Percentiles rank a stretch among this genome's conserved stretches.
phyloP scores from a whole-genome alignment of 2,113 vertebrate genomes.

The Lagopus leucura region DNA sequence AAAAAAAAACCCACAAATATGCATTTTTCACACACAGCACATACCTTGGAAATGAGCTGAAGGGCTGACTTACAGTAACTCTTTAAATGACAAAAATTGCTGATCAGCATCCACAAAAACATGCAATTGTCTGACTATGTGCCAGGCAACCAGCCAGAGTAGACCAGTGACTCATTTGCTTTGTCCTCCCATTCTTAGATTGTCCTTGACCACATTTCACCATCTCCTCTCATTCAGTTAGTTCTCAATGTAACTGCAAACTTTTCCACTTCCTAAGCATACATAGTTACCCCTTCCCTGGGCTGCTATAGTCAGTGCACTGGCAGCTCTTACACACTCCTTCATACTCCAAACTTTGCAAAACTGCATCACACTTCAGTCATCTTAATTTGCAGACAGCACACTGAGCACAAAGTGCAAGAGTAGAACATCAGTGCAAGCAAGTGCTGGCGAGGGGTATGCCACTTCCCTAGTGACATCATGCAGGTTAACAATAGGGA shows the following conservation, averaged over 20 bases:
- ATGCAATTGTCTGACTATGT: neutral
- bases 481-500: neutral
- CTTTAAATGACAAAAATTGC: neutral
- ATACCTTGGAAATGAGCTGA: neutral
- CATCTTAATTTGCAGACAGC: neutral
- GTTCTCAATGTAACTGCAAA: neutral
- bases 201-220: neutral
- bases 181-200: neutral
- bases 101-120: neutral
- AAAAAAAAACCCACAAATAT: neutral
- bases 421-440: neutral
- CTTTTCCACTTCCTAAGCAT: conserved; percentile 7
- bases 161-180: neutral
- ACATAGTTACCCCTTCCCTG: neutral
- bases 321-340: neutral
- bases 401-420: neutral
- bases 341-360: neutral
- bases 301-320: neutral
- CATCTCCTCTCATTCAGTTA: neutral
- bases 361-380: neutral
- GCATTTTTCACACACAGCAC: neutral
- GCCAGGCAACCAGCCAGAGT: neutral
- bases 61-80: neutral
- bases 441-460: neutral
- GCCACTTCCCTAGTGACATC: neutral